These are phyloP conservation scores for Atta texana DNA, from an alignment of 1,140 invertebrate genomes.

Conservation along the genomic window DNA sequence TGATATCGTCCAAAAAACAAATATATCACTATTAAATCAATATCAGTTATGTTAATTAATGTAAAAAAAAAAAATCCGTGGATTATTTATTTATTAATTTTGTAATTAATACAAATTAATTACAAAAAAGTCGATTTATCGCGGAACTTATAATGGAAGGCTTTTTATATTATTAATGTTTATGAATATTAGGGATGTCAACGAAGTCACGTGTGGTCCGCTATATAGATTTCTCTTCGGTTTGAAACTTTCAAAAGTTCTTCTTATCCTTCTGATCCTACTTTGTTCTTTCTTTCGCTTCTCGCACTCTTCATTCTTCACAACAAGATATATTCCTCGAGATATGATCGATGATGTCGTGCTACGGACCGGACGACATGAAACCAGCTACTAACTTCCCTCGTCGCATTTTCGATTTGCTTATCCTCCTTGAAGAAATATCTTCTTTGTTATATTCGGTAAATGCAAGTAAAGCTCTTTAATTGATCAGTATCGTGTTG, in stretches of 20 bases:
- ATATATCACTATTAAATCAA: background rate
- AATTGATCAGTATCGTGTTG: background rate
- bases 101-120: background rate
- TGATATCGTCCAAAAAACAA: background rate
- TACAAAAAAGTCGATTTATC: background rate
- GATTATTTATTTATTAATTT: background rate
- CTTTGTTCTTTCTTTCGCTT: conserved; percentile 47
- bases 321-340: conserved; percentile 11
- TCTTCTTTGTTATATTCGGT: conserved; percentile 17
- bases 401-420: conserved; percentile 53
- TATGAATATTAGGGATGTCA: conserved; percentile 27
- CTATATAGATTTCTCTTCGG: conserved; percentile 10
- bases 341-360: conserved; percentile 69
- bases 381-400: conserved; percentile 54
- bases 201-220: conserved; percentile 56
- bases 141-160: background rate
- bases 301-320: conserved; percentile 59
- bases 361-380: conserved; percentile 60
- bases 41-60: too few species aligned
- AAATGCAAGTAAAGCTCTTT: background rate
- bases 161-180: background rate
- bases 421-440: conserved; percentile 45
- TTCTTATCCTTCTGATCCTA: conserved; percentile 13
- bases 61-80: background rate
- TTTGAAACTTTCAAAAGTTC: conserved; percentile 60